Evolutionary conservation across 1,140 invertebrate genomes (phyloP).

Genomic region (Neocloeon triangulifer): DNA sequence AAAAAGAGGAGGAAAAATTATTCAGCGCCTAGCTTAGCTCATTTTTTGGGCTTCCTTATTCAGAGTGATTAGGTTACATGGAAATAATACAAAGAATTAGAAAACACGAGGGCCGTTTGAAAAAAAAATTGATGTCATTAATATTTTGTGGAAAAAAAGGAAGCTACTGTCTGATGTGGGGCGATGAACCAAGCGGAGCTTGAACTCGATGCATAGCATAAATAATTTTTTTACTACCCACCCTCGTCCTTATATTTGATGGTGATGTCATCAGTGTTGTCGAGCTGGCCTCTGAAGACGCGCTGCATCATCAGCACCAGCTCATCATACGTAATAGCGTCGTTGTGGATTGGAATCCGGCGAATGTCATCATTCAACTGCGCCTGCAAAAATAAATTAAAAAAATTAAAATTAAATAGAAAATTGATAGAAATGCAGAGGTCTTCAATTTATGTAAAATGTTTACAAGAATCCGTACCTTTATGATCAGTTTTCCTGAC

Average conservation of each 20-base stretch:
- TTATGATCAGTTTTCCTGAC: constrained; percentile 1
- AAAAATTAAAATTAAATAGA: not conserved
- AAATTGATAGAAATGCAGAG: not conserved
- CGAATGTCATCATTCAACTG: constrained; percentile 47
- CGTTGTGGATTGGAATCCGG: constrained; percentile 50
- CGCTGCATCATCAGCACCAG: constrained; percentile 55
- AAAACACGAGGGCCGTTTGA: no score
- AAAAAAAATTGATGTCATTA: no score
- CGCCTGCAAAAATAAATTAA: constrained; percentile 22
- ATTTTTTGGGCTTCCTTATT: no score
- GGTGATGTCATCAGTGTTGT: constrained; percentile 38
- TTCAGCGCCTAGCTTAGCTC: no score
- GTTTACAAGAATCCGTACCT: no score
- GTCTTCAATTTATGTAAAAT: not conserved
- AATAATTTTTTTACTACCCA: no score
- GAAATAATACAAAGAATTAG: no score
- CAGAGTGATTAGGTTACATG: no score
- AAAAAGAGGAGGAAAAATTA: constrained; percentile 13
- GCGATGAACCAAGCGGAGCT: no score
- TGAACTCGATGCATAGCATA: no score
- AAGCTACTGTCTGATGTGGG: no score
- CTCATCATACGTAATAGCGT: constrained; percentile 57
- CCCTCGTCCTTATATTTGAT: constrained; percentile 59
- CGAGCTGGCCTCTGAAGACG: constrained; percentile 40
- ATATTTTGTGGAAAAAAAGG: no score